Evolutionary conservation across 2,797 vertebrate species (phyloP).

Genomic region (Artibeus lituratus): DNA sequence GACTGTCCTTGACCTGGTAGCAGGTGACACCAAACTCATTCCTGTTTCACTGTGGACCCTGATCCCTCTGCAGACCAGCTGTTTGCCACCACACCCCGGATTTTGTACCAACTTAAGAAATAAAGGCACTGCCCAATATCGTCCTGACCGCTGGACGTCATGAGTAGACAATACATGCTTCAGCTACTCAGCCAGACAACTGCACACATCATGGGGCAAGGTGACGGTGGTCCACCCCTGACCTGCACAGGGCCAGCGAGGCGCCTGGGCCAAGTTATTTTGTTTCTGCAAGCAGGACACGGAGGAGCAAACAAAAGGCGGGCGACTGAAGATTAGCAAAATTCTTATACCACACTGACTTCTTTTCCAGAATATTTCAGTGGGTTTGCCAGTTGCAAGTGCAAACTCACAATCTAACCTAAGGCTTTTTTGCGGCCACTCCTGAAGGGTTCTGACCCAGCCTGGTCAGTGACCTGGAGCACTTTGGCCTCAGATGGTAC

Average conservation of each 20-base stretch:
- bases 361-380: not conserved
- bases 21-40: not conserved
- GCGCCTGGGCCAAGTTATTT: not conserved
- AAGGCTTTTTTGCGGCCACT: not conserved
- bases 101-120: not conserved
- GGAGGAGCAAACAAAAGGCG: not conserved
- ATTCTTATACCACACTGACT: not conserved
- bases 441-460: not conserved
- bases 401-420: not conserved
- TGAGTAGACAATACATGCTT: constrained; percentile 55
- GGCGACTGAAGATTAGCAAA: not conserved
- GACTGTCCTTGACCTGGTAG: not conserved
- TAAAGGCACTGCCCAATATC: constrained; percentile 48
- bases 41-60: not conserved
- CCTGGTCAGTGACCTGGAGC: not conserved
- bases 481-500: not conserved
- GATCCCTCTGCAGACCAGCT: constrained; percentile 5
- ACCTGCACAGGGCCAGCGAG: not conserved
- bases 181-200: not conserved
- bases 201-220: accelerated
- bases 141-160: constrained; percentile 79
- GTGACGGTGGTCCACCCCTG: accelerated
- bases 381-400: not conserved
- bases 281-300: not conserved
- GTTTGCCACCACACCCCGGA: not conserved